These are phyloP conservation scores for Symphodus melops DNA, from an alignment of 2,113 vertebrate species.

Conservation along the genomic window DNA sequence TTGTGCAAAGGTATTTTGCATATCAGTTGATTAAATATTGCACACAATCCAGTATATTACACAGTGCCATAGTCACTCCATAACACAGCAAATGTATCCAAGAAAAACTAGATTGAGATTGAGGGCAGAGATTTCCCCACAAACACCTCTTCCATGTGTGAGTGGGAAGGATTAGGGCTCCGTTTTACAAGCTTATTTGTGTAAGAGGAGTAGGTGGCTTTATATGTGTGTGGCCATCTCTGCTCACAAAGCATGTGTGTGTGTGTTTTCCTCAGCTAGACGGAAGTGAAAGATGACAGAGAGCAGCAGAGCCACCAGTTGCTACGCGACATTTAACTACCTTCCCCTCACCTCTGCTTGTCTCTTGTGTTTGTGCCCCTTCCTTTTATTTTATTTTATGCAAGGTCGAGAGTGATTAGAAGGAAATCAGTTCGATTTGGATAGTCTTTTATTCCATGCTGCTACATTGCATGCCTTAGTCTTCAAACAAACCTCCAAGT, in stretches of 20 bases:
- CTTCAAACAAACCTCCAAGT: conserved; percentile 44
- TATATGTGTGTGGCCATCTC: not conserved
- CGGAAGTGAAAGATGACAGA: conserved; percentile 57
- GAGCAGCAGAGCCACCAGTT: conserved; percentile 61
- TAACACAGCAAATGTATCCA: not conserved
- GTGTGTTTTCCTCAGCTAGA: conserved; percentile 24
- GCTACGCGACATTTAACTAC: conserved; percentile 63
- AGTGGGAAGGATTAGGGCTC: conserved; percentile 2
- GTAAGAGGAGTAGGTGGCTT: not conserved
- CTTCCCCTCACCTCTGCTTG: conserved; percentile 18
- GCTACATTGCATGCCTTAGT: conserved; percentile 22
- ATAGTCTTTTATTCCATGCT: conserved; percentile 6
- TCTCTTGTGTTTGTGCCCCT: conserved; percentile 23
- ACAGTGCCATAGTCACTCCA: no score
- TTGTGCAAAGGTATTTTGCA: no score
- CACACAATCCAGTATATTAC: no score
- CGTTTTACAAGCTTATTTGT: conserved; percentile 17
- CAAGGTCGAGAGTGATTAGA: conserved; percentile 16
- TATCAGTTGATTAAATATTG: no score
- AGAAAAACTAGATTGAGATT: conserved; percentile 17
- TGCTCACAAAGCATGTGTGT: not conserved
- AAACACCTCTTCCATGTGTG: not conserved
- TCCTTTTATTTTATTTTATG: conserved; percentile 28
- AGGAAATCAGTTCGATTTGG: conserved; percentile 19
- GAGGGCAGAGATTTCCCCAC: conserved; percentile 3